Evolutionary conservation across 2,113 vertebrate genomes (phyloP).

Genomic region (Trachemys scripta): DNA sequence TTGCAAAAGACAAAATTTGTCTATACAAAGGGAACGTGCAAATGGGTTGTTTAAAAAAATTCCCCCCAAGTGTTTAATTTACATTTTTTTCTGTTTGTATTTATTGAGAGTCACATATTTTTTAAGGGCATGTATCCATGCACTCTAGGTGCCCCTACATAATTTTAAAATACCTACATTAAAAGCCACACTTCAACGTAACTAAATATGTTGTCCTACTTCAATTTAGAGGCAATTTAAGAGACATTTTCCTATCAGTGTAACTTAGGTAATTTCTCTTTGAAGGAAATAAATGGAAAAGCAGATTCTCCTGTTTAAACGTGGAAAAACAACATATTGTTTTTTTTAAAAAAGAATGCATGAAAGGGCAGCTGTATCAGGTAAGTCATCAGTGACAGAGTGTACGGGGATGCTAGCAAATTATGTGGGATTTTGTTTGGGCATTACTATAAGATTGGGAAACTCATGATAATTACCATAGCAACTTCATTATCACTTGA

Average conservation of each 20-base stretch:
- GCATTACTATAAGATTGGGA: not conserved
- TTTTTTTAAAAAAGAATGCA: not conserved
- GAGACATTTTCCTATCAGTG: not conserved
- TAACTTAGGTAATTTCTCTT: not conserved
- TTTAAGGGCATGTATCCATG: not conserved
- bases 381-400: not conserved
- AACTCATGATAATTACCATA: fast-evolving
- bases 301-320: slow-evolving; percentile 14
- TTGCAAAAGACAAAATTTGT: not conserved
- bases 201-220: not conserved
- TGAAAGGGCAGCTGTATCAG: not conserved
- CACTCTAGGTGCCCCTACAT: not conserved
- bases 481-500: not conserved
- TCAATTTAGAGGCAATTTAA: not conserved
- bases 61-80: not conserved
- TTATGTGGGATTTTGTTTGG: not conserved
- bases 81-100: not conserved
- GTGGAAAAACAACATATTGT: not conserved
- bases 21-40: not conserved
- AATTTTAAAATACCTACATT: not conserved
- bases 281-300: not conserved
- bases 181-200: not conserved
- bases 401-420: not conserved
- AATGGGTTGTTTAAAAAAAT: not conserved
- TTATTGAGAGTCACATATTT: not conserved